Conservation (phyloP, 2,888 invertebrate genomes). For the Coremacera marginata region DNA sequence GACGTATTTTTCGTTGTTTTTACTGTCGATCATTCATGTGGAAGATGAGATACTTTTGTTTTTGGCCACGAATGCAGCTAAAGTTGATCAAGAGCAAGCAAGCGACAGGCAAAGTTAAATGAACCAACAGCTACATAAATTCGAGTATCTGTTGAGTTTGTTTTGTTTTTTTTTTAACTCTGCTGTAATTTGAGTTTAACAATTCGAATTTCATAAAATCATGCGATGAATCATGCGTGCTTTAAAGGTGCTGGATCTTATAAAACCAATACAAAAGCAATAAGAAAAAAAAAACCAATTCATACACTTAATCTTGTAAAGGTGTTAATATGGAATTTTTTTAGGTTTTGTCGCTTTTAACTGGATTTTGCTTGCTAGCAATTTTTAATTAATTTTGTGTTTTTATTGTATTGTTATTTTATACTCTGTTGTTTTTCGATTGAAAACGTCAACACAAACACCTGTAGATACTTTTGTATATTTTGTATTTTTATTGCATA, state of each 20-base stretch:
- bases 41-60: not conserved
- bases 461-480: conserved; percentile 23
- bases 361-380: not conserved
- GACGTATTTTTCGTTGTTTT: not conserved
- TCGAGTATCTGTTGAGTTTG: not conserved
- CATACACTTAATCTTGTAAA: not conserved
- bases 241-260: not conserved
- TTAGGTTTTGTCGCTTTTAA: not conserved
- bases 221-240: not conserved
- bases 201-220: no score
- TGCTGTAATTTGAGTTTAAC: not conserved
- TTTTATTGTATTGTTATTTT: not conserved
- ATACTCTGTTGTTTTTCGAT: not conserved
- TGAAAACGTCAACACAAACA: not conserved
- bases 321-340: not conserved
- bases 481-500: not conserved
- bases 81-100: not conserved
- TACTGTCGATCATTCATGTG: not conserved
- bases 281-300: not conserved
- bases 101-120: not conserved
- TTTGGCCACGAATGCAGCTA: not conserved
- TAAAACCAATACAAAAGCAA: not conserved
- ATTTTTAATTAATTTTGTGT: not conserved
- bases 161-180: not conserved
- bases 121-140: conserved; percentile 9